Base-by-base conservation (phyloP, 2,113 vertebrate genomes). In the Pseudopodoces humilis region DNA sequence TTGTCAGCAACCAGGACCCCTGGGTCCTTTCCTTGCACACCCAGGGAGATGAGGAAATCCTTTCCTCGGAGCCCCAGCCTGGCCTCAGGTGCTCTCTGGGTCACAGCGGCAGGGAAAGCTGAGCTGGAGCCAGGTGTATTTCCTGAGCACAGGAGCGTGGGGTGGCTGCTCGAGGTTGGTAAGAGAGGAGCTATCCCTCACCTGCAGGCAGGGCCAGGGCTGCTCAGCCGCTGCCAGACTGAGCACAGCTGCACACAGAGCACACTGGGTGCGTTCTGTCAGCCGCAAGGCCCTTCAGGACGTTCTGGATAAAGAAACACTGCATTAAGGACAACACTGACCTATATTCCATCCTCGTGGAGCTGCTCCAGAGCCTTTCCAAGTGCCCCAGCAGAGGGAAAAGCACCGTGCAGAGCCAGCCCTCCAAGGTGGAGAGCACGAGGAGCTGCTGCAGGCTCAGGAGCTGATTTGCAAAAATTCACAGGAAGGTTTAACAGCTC, bases 251-350 rank as follows among this genome's bases (percentile, higher is more conserved):
- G 62, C 13, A 21, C 60, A 3, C 13, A 13, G 27, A 21, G 13
- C n/a, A 4, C 2, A 0, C 49, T 15, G 56, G 2, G 1, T 6
- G 27, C 1, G 15, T 0, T 13, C 77, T 12, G 9, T 11, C 2
- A 13, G 68, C 68, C 0, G 6, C 25, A 1, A 4, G 22, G 33
- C 74, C 77, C 58, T n/a, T 6, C 69, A 50, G 77, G 77, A 39
- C 1, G 0, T 0, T 10, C 23, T 64, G 71, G 14, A 15, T 30
- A 49, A 79, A 60, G 3, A 3, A 64, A 10, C 46, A 3, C 10
- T 3, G 15, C 59, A 7, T 1, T 5, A 9, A 58, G 47, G 58
- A 27, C 25, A 28, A 4, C 15, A 1, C 50, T 31, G 83, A 70
- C 88, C 64, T 20, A n/a, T 1, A 17, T 15, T 30, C 56, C 39